Conservation (phyloP, 2,113 vertebrate species). For the Pseudorasbora parva region DNA sequence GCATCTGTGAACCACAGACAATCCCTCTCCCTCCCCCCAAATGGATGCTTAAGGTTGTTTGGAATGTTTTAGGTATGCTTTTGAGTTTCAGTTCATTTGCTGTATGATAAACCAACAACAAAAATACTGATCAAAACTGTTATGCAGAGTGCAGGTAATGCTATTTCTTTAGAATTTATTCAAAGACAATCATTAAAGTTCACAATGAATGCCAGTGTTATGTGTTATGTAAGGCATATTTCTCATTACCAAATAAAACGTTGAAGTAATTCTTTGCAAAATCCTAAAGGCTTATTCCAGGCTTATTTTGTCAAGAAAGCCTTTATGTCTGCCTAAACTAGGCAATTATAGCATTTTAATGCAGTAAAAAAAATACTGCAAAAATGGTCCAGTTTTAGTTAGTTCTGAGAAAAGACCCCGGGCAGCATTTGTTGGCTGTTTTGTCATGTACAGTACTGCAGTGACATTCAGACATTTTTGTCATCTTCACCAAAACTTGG, state of each 20-base stretch:
- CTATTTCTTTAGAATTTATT: slow-evolving; percentile 69
- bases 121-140: slow-evolving; percentile 47
- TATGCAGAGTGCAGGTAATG: slow-evolving; percentile 58
- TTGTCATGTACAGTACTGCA: not conserved
- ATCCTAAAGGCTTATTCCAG: not conserved
- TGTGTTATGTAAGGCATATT: not conserved
- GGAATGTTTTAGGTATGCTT: slow-evolving; percentile 66
- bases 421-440: not conserved
- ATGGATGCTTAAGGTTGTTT: slow-evolving; percentile 70
- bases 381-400: not conserved
- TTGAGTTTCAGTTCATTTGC: slow-evolving; percentile 65
- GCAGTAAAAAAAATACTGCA: not conserved
- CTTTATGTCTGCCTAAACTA: not conserved
- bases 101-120: slow-evolving; percentile 67
- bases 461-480: too few relatives aligned
- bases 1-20: slow-evolving; percentile 51
- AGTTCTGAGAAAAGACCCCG: not conserved
- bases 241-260: slow-evolving; percentile 24
- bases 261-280: not conserved
- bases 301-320: not conserved
- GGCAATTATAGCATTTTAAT: not conserved
- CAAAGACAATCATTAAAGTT: slow-evolving; percentile 78
- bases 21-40: slow-evolving; percentile 54
- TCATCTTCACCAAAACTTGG: too few relatives aligned
- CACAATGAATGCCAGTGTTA: slow-evolving; percentile 9